These are phyloP conservation scores for Amorpha juglandis DNA, from an alignment of 2,888 invertebrate genomes.

Conservation along the genomic window DNA sequence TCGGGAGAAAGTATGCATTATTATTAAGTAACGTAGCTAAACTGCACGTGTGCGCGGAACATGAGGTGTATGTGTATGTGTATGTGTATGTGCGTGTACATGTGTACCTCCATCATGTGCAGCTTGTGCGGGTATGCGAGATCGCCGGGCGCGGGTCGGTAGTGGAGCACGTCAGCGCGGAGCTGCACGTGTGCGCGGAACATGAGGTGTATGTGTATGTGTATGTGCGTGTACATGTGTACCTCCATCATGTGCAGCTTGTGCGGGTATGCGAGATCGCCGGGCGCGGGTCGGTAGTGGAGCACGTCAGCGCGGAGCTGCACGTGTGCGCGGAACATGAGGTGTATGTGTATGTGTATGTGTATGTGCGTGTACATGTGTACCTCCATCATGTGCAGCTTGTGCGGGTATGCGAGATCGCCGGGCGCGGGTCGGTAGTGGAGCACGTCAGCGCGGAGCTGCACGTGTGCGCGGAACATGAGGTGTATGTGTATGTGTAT, in stretches of 20 bases:
- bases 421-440: conserved; percentile 95
- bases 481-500: conserved; percentile 62
- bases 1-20: conserved; percentile 31
- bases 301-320: conserved; percentile 96
- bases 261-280: conserved; percentile 98
- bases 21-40: too few relatives aligned
- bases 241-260: conserved; percentile 99
- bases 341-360: conserved; percentile 38
- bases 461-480: conserved; percentile 97
- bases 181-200: conserved; percentile 97
- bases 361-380: neutral
- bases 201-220: conserved; percentile 83
- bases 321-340: conserved; percentile 97
- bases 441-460: conserved; percentile 95
- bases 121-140: conserved; percentile 99
- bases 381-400: conserved; percentile 98
- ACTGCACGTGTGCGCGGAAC: too few relatives aligned
- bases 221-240: conserved; percentile 6
- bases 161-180: conserved; percentile 94
- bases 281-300: conserved; percentile 94
- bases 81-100: neutral
- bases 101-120: conserved; percentile 95
- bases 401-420: conserved; percentile 98
- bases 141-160: conserved; percentile 96
- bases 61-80: too few relatives aligned